Evolutionary conservation across 1,140 invertebrate genomes (phyloP), one percentile per base, ranked within the genome.

Genomic region (Eurosta solidaginis): DNA sequence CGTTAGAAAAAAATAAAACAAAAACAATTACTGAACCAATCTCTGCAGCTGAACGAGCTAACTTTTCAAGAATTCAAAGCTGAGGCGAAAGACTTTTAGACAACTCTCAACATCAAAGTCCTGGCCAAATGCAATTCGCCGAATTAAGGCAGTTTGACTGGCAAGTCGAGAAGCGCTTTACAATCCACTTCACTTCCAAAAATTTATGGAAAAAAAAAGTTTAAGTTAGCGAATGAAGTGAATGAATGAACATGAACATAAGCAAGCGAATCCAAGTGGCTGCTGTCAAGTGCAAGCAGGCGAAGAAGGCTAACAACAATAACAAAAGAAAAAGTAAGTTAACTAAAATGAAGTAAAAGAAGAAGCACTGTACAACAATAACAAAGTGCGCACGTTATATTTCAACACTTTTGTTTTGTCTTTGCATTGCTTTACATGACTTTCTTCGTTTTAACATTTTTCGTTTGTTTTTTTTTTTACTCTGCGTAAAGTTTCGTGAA

Each of bases 61-160:
- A 63, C 33, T 68, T 52, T 68, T 17, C 22, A n/a, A 68, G 29
- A 20, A 36, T 22, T 36, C 59, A 68, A 20, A 20, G 59, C 59
- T 36, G 36, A 68, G 59, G 59, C 59, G 14, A 68, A 40, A 68
- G 36, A 68, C 59, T 68, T 68, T 68, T 68, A n/a, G 33, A 17
- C 59, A 68, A 68, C 59, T 68, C 40, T 68, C 12, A 40, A 68
- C 36, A 68, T 68, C 33, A 68, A 68, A 68, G 59, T 68, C 33
- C 9, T 33, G 36, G 20, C 59, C 59, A 68, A 68, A 68, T 68
- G 59, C 59, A 68, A 68, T 68, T 68, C 59, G 40, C 17, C n/a
- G 59, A 68, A 68, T 40, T 68, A 68, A 29, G 33, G 17, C 17
- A 36, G 10, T 29, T 68, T 68, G 59, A 7, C 59, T 59, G 54